A percentile compares a stretch with the other conserved stretches of the same genome.
Conservation (phyloP, 2,797 vertebrate species). For the Heterohyrax brucei region DNA sequence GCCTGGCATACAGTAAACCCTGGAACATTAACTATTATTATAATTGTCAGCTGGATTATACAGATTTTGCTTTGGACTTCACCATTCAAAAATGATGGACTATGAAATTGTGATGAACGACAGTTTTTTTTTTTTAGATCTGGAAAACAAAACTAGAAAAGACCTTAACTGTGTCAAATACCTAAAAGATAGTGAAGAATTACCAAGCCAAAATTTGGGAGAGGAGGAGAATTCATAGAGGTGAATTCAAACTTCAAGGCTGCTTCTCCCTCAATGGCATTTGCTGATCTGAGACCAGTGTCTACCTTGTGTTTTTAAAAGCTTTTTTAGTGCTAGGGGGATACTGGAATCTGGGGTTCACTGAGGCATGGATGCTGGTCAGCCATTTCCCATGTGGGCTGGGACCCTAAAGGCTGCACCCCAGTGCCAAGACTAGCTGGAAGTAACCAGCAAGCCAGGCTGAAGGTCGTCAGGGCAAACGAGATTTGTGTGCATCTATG, state of each 20-base stretch:
- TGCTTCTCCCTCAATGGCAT: not conserved
- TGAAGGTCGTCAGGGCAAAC: not conserved
- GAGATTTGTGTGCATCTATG: not conserved
- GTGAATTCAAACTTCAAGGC: not conserved
- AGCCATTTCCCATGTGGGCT: not conserved
- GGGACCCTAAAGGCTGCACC: not conserved
- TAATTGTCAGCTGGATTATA: slow-evolving; percentile 3
- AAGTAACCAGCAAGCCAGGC: not conserved
- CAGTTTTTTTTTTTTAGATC: not conserved
- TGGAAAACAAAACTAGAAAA: slow-evolving; percentile 7
- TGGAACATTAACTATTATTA: not conserved
- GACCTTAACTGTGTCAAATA: not conserved
- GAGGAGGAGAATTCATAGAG: slow-evolving; percentile 1
- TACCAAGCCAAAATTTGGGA: not conserved
- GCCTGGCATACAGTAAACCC: not conserved
- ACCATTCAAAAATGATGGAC: not conserved
- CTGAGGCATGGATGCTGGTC: not conserved
- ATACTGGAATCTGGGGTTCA: not conserved
- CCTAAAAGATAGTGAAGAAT: slow-evolving; percentile 58
- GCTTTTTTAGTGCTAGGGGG: not conserved
- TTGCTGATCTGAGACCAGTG: not conserved
- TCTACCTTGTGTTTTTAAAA: not conserved
- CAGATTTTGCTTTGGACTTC: slow-evolving; percentile 27
- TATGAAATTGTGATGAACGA: not conserved
- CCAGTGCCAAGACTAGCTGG: not conserved